phyloP scores from a whole-genome alignment of 2,797 vertebrate genomes.

The Poliocrania exsul region DNA sequence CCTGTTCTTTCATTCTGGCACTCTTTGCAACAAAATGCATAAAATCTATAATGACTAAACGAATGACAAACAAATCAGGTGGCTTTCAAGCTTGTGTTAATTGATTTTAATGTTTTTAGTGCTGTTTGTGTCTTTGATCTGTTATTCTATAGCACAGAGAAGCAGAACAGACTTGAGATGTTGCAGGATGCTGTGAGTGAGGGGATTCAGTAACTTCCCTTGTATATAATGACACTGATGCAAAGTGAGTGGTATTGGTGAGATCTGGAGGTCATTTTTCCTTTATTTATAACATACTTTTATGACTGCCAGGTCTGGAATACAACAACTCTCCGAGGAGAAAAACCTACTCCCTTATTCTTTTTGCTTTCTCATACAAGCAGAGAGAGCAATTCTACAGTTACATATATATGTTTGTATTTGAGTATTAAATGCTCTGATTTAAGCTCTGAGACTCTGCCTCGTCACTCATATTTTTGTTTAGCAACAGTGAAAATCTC shows the following conservation, averaged over 20 bases:
- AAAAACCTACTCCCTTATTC: neutral
- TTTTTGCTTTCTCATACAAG: neutral
- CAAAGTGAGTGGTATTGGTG: slow-evolving; percentile 3
- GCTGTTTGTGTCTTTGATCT: slow-evolving; percentile 43
- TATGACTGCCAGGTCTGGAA: neutral
- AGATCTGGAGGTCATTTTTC: neutral
- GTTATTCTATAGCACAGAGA: neutral
- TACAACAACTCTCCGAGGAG: neutral
- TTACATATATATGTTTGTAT: fast-evolving
- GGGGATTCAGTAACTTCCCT: neutral
- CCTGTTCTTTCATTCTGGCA: slow-evolving; percentile 17
- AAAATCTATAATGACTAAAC: neutral
- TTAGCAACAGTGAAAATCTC: neutral
- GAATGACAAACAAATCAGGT: slow-evolving; percentile 2
- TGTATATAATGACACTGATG: neutral
- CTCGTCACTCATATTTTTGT: fast-evolving
- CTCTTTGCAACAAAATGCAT: slow-evolving; percentile 39
- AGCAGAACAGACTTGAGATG: neutral
- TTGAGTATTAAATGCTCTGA: neutral
- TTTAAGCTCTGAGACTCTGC: neutral
- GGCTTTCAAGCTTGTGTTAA: slow-evolving; percentile 55
- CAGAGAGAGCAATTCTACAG: neutral
- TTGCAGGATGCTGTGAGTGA: neutral
- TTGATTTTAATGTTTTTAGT: slow-evolving; percentile 53
- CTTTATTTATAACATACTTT: neutral